Evolutionary conservation across 2,113 vertebrate genomes (phyloP).

Genomic region (Phycodurus eques): DNA sequence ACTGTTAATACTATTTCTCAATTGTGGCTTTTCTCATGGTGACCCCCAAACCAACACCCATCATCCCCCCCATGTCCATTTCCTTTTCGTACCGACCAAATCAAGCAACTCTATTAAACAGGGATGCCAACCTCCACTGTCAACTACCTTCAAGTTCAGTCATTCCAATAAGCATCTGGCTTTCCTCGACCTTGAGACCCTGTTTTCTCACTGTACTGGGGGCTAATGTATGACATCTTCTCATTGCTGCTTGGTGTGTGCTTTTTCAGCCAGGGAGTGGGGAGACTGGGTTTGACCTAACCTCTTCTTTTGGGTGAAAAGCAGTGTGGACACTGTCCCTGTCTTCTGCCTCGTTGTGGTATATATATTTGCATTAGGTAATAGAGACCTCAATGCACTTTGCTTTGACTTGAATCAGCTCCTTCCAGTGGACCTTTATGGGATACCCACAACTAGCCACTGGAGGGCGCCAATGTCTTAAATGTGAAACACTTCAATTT

Average conservation of each 20-base stretch:
- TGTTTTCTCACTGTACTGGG: conserved; percentile 29
- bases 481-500: conserved; percentile 81
- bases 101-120: conserved; percentile 23
- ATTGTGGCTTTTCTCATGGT: conserved; percentile 70
- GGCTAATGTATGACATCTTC: conserved; percentile 45
- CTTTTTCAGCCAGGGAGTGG: conserved; percentile 39
- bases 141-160: conserved; percentile 34
- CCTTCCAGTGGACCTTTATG: conserved; percentile 71
- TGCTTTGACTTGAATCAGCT: conserved; percentile 80
- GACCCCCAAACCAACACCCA: conserved; percentile 22
- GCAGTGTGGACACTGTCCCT: conserved; percentile 50
- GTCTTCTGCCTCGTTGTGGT: conserved; percentile 69
- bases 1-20: conserved; percentile 68
- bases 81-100: background rate
- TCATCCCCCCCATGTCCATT: conserved; percentile 10
- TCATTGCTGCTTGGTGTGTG: conserved; percentile 47
- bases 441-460: conserved; percentile 70
- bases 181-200: conserved; percentile 23
- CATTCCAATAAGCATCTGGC: conserved; percentile 30
- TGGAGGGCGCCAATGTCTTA: conserved; percentile 78
- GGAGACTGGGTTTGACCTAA: conserved; percentile 24
- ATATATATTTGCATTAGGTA: conserved; percentile 74
- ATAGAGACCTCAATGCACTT: conserved; percentile 77
- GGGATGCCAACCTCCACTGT: conserved; percentile 35
- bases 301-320: conserved; percentile 25